Conservation (phyloP, 2,797 vertebrate species). For the Nannoperca australis region DNA sequence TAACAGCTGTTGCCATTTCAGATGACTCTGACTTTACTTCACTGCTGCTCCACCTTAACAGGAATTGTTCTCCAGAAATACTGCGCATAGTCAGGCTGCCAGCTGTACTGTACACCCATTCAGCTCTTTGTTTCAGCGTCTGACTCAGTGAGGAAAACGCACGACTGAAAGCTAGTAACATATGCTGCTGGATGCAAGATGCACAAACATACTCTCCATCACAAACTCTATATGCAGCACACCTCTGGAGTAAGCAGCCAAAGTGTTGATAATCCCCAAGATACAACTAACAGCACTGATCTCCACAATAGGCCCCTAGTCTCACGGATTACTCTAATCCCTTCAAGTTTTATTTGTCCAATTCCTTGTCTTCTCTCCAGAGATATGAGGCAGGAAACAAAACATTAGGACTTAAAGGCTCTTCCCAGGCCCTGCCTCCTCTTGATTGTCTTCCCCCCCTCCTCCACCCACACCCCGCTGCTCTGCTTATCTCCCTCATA, state of each 20-base stretch:
- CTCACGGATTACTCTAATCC: constrained; percentile 85
- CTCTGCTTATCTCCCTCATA: constrained; percentile 83
- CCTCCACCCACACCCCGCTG: constrained; percentile 55
- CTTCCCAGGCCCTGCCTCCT: constrained; percentile 69
- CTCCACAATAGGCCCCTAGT: constrained; percentile 76
- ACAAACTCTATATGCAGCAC: constrained; percentile 58
- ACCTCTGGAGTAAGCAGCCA: constrained; percentile 74
- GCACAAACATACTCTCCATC: constrained; percentile 54
- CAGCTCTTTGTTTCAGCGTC: constrained; percentile 36
- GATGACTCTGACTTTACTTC: constrained; percentile 2
- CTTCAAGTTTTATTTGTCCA: constrained; percentile 85
- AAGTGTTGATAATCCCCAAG: constrained; percentile 82
- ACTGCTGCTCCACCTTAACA: not conserved
- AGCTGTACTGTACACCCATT: constrained; percentile 43
- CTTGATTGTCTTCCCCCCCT: constrained; percentile 53
- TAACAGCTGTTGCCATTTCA: constrained; percentile 14
- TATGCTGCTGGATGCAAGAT: constrained; percentile 35
- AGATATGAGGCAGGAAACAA: constrained; percentile 82
- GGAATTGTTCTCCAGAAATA: constrained; percentile 3
- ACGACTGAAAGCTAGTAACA: constrained; percentile 14
- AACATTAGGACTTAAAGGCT: constrained; percentile 83
- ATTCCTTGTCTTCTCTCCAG: constrained; percentile 79
- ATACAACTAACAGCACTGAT: constrained; percentile 81
- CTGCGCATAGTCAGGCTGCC: constrained; percentile 3
- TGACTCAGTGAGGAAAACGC: constrained; percentile 9